These are phyloP conservation scores for Paragorgia papillata DNA, from an alignment of 92 coral and sea anemone species.

Conservation along the genomic window DNA sequence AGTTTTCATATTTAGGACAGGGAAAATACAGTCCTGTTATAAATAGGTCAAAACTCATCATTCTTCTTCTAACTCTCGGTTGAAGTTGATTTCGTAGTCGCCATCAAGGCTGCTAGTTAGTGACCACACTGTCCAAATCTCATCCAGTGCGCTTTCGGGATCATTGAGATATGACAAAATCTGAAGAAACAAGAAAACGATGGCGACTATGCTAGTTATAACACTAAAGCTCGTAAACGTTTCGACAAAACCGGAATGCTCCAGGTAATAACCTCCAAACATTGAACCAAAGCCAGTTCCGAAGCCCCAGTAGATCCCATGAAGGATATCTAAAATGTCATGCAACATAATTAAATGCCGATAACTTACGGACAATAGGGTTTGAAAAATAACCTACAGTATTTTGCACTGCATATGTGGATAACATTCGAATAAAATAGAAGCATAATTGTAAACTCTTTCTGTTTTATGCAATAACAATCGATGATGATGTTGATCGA, in stretches of 20 bases:
- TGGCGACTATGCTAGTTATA: conserved; percentile 54
- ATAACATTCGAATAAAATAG: no score
- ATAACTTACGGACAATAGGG: no score
- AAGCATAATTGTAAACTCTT: no score
- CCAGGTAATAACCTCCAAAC: conserved; percentile 68
- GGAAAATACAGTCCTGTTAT: no score
- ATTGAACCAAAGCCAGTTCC: conserved; percentile 94
- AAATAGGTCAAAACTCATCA: no score
- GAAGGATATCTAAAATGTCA: conserved; percentile 76
- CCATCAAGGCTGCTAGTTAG: background rate
- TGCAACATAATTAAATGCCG: no score
- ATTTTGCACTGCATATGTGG: no score
- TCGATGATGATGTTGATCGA: no score
- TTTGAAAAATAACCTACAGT: no score
- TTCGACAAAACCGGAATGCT: conserved; percentile 56
- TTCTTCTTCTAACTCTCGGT: background rate
- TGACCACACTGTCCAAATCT: background rate
- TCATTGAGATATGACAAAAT: background rate
- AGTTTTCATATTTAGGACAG: no score
- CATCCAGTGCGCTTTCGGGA: background rate
- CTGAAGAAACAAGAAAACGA: conserved; percentile 51
- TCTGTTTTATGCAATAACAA: no score
- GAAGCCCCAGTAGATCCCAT: conserved; percentile 90
- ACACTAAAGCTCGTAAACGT: conserved; percentile 74
- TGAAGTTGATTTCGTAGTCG: background rate